Conservation (phyloP, 53 echinoderm and acorn worm genomes). For the Paracentrotus lividus region DNA sequence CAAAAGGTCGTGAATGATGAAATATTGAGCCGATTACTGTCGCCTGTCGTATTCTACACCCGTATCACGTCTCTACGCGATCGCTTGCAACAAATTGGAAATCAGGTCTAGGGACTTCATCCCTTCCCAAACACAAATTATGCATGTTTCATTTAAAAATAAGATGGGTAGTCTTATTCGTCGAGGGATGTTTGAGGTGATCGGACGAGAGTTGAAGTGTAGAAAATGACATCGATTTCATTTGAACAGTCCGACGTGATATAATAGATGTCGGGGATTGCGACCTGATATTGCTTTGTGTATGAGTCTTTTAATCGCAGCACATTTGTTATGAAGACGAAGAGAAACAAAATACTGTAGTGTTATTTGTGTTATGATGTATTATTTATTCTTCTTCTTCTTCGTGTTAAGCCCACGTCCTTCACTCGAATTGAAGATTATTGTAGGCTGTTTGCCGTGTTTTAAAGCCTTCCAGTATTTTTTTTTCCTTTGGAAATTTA, state of each 20-base stretch:
- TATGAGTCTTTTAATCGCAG: not conserved
- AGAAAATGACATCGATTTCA: conserved; percentile 21
- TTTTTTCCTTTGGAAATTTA: not conserved
- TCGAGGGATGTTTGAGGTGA: not conserved
- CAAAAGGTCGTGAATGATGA: conserved; percentile 57
- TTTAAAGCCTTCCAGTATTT: too few relatives aligned
- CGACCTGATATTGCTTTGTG: not conserved
- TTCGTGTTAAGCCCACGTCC: too few relatives aligned
- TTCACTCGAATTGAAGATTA: too few relatives aligned
- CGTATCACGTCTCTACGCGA: conserved; percentile 32
- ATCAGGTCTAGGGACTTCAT: conserved; percentile 37
- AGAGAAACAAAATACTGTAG: not conserved
- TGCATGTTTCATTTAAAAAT: conserved; percentile 54
- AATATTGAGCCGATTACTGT: conserved; percentile 66
- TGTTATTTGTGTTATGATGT: not conserved
- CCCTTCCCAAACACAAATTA: conserved; percentile 56
- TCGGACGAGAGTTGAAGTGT: conserved; percentile 16
- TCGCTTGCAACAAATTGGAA: conserved; percentile 48
- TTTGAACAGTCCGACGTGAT: not conserved
- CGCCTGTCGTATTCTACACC: conserved; percentile 25
- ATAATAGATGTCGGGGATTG: conserved; percentile 11
- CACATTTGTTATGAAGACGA: not conserved
- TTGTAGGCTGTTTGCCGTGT: too few relatives aligned
- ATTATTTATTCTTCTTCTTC: too few relatives aligned
- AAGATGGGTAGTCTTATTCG: conserved; percentile 8